A percentile compares a stretch with the other conserved stretches of the same genome.
These are phyloP conservation scores for Virgularia gustaviana DNA, from an alignment of 92 coral and sea anemone genomes.

Conservation along the genomic window DNA sequence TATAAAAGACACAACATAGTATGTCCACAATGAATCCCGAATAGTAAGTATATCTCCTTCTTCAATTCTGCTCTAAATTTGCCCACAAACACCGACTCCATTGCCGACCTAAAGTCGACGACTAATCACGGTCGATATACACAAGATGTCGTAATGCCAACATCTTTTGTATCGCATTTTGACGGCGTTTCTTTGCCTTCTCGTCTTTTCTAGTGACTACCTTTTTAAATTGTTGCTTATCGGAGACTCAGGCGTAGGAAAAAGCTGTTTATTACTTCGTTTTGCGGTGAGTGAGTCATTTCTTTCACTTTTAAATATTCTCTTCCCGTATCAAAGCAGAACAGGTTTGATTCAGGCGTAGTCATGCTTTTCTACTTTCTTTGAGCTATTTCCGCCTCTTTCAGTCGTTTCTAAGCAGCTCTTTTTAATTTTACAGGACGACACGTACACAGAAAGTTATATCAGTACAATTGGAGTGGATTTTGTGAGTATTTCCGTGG, in stretches of 20 bases:
- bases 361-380: not conserved
- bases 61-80: not conserved
- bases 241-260: constrained; percentile 99
- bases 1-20: constrained; percentile 76
- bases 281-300: constrained; percentile 89
- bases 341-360: constrained; percentile 22
- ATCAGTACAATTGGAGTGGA: constrained; percentile 99
- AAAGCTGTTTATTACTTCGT: constrained; percentile 98
- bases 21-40: constrained; percentile 99
- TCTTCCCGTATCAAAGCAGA: not conserved
- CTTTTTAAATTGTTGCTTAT: constrained; percentile 97
- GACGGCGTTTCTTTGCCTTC: no score
- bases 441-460: constrained; percentile 98
- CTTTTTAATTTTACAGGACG: constrained; percentile 64
- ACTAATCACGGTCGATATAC: no score
- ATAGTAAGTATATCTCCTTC: constrained; percentile 85
- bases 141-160: constrained; percentile 26
- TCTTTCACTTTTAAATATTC: constrained; percentile 8
- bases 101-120: no score
- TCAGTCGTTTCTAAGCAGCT: not conserved
- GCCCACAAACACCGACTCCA: no score
- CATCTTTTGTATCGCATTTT: constrained; percentile 3
- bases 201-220: constrained; percentile 84
- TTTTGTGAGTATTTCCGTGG: constrained; percentile 72
- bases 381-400: constrained; percentile 40